phyloP scores from a whole-genome alignment of 1,140 invertebrate species.

The Bombus confusus region DNA sequence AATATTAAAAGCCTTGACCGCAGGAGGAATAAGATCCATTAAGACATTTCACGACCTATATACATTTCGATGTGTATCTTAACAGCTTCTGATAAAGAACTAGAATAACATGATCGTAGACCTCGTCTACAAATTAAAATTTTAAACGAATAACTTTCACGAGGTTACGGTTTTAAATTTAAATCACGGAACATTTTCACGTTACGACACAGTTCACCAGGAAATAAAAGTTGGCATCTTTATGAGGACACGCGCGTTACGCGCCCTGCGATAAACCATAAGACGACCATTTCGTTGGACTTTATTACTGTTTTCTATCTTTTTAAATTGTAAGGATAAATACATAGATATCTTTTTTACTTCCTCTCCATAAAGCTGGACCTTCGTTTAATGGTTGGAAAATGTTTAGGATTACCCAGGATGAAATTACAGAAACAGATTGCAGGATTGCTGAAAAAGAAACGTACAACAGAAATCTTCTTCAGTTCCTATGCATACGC shows the following conservation, averaged over 20 bases:
- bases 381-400: neutral
- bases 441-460: neutral
- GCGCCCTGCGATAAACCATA: constrained; percentile 22
- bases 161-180: constrained; percentile 29
- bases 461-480: neutral
- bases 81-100: neutral
- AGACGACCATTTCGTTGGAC: constrained; percentile 36
- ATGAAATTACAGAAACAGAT: neutral
- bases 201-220: constrained; percentile 7
- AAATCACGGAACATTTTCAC: constrained; percentile 30
- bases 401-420: neutral
- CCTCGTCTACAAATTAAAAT: neutral
- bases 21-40: neutral
- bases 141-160: neutral
- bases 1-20: neutral
- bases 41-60: neutral
- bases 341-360: neutral
- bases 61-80: neutral
- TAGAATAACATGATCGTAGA: neutral
- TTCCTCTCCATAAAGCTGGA: constrained; percentile 17
- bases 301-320: constrained; percentile 49
- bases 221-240: constrained; percentile 61
- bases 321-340: neutral
- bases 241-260: constrained; percentile 17
- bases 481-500: too few relatives aligned